These are phyloP conservation scores for Pardosa pseudoannulata DNA, from an alignment of 2,888 invertebrate species.

Conservation along the genomic window DNA sequence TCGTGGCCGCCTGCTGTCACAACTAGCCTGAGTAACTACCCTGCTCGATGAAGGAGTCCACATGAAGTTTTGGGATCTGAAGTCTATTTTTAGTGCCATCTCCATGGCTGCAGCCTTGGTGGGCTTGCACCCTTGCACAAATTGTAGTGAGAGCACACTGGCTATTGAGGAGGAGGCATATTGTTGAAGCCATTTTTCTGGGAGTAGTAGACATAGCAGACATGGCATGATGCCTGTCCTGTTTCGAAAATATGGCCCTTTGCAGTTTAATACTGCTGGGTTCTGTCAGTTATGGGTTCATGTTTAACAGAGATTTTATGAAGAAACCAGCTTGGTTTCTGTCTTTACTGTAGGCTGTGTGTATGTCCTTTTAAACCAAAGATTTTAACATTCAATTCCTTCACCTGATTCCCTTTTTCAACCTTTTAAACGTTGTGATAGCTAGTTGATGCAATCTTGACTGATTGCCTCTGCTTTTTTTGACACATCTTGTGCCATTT, in stretches of 20 bases:
- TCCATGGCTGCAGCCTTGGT: constrained; percentile 65
- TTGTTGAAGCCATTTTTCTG: constrained; percentile 60
- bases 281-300: constrained; percentile 50
- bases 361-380: constrained; percentile 59
- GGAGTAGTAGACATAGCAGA: constrained; percentile 66
- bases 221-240: constrained; percentile 66
- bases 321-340: constrained; percentile 40
- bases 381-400: constrained; percentile 58
- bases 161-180: constrained; percentile 61
- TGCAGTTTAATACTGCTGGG: constrained; percentile 45
- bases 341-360: constrained; percentile 59
- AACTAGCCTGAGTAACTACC: constrained; percentile 68
- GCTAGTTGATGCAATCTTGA: constrained; percentile 55
- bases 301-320: constrained; percentile 62
- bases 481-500: constrained; percentile 40
- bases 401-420: constrained; percentile 40
- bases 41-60: constrained; percentile 63
- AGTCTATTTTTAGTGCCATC: constrained; percentile 62
- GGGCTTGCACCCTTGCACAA: constrained; percentile 66
- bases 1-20: constrained; percentile 64
- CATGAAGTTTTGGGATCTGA: constrained; percentile 33
- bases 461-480: constrained; percentile 34
- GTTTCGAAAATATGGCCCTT: constrained; percentile 45
- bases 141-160: constrained; percentile 68
- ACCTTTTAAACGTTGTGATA: constrained; percentile 67